Base-by-base conservation (phyloP, 2,797 vertebrate species). In the Rhodeus uyekii region DNA sequence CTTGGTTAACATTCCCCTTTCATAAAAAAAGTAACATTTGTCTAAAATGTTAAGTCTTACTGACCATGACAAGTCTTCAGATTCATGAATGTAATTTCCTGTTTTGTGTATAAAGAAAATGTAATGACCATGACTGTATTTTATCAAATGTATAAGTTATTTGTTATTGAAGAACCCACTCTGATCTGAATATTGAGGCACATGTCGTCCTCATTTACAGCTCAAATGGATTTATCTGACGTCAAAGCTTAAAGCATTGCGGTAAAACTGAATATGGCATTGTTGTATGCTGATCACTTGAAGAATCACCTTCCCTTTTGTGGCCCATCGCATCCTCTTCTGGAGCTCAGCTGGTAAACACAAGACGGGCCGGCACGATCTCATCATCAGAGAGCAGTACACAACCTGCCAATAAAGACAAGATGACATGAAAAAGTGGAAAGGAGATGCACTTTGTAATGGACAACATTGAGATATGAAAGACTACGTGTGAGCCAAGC, bases 331-430 rank as follows among this genome's bases (percentile, higher is more conserved):
- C 68, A 67, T 24, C 36, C 46, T 55, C 38, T n/a, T 34, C 42
- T 38, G 58, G 27, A 75, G 34, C 53, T 38, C 44, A 10, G 22
- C 36, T 34, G 65, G 53, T 58, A 19, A 78, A 24, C 32, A 32
- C 53, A 22, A 61, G 34, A 64, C 7, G 8, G 44, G 24, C 10
- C 64, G 29, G 44, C 42, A 38, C 24, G 10, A 61, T 42, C 65
- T 77, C 74, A 77, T 61, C 44, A 69, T 53, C 39, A 67, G 42
- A 79, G 36, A 63, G 64, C 55, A 50, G 36, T 60, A 73, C 75
- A 61, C 78, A 79, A 83, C 71, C 68, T 81, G 77, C 50, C 78
- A 85, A 80, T 87, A 83, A 85, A 64, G 34, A 67, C 72, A 81
- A 85, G 58, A 83, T 63, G 82, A 76, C 78, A 85, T 78, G 71